A percentile compares a stretch with the other conserved stretches of the same genome.
phyloP scores from a whole-genome alignment of 1,140 invertebrate genomes.

The Daktulosphaira vitifoliae region DNA sequence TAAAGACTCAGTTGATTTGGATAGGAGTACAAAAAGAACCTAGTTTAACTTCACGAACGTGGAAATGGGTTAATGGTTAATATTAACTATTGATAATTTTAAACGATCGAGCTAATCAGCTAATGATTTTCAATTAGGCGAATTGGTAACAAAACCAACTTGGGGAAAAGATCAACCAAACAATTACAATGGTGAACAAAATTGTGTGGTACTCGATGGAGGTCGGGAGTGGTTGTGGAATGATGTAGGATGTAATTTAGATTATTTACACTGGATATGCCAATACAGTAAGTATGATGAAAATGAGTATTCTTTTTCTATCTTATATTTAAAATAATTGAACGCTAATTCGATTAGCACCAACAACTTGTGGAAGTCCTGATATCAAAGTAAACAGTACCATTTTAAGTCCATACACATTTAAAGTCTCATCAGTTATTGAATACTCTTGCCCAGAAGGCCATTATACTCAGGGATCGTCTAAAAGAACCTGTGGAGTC shows the following conservation, averaged over 20 bases:
- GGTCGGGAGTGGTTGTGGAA: constrained; percentile 86
- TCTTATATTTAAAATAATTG: background rate
- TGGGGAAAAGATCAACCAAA: constrained; percentile 93
- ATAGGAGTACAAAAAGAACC: constrained; percentile 83
- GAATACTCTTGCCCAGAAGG: constrained; percentile 74
- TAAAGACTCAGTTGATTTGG: constrained; percentile 82
- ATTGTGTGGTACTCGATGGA: constrained; percentile 84
- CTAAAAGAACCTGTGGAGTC: constrained; percentile 56
- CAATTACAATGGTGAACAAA: constrained; percentile 91
- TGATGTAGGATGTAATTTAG: constrained; percentile 86
- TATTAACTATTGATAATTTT: constrained; percentile 31
- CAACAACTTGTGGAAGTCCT: constrained; percentile 73
- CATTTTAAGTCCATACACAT: constrained; percentile 56
- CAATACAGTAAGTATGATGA: constrained; percentile 63
- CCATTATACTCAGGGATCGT: constrained; percentile 67
- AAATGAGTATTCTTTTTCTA: background rate
- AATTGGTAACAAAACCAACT: constrained; percentile 63
- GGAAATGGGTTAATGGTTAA: constrained; percentile 85
- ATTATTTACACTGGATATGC: constrained; percentile 87
- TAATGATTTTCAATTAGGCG: constrained; percentile 47
- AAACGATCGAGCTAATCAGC: too few species aligned
- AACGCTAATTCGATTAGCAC: constrained; percentile 51
- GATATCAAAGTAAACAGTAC: constrained; percentile 77
- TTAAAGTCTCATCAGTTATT: constrained; percentile 57
- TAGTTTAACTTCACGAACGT: constrained; percentile 66